Base-by-base conservation (phyloP, 2,797 vertebrate species). In the Semaprochilodus insignis region DNA sequence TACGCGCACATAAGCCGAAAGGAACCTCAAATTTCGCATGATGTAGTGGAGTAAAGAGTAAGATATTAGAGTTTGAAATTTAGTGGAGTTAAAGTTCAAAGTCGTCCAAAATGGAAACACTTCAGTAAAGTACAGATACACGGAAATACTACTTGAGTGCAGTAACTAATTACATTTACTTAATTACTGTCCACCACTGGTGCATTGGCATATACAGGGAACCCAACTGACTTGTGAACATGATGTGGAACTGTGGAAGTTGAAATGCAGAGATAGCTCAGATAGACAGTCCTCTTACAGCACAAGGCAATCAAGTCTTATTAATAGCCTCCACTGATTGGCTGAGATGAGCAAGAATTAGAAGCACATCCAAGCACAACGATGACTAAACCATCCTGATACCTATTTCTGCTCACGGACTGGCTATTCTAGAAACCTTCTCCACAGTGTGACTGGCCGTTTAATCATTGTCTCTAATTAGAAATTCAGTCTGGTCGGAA, bases 381-480 rank as follows among this genome's bases (percentile, higher is more conserved):
- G 31, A 15, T 36, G 54, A 74, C 27, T 57, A 74, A 34, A 57
- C 27, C 54, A 11, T 66, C 25, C 55, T 6, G 81, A 71, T 21
- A 11, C 23, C 51, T 34, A 62, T 55, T 78, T 82, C 65, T 66
- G 77, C 74, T 77, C 40, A 21, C 62, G 59, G 48, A 81, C 54
- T 15, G 78, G 66, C 51, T 73, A n/a, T 83, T 80, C 55, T 16
- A 36, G 60, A 78, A 54, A 31, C 31, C 54, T 77, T 67, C 81
- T 62, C 63, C 21, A 36, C 25, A 10, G 65, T 78, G 80, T 70
- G 81, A 75, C 83, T 78, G 84, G 62, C 80, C 78, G 87, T 84
- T 88, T 86, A 88, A 86, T 88, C 74, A 83, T 60, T 66, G 81
- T 34, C 55, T 44, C 81, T 85, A 86, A 88, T 88, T 84, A 84